Conservation (phyloP, 2,888 invertebrate species). For the Dione vanillae region DNA sequence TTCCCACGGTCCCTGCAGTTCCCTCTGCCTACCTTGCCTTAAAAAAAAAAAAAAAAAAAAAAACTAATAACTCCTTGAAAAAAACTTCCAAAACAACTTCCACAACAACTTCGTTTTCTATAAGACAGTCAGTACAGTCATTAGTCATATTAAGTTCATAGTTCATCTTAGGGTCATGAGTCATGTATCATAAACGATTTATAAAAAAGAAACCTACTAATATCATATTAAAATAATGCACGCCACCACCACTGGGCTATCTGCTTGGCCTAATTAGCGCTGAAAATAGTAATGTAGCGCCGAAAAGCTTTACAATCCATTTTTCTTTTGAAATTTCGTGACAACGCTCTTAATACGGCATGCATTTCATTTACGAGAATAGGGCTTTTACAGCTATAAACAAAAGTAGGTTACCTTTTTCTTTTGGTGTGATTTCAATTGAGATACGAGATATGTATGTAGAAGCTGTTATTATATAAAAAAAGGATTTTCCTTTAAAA, state of each 20-base stretch:
- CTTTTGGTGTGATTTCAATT: not conserved
- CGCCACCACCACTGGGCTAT: not conserved
- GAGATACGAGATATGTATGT: not conserved
- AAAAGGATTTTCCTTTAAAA: too few species aligned
- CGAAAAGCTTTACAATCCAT: conserved; percentile 33
- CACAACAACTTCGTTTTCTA: too few species aligned
- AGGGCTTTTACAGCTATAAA: conserved; percentile 26
- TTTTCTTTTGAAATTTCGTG: conserved; percentile 28
- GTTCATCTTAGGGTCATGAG: too few species aligned
- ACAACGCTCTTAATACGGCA: conserved; percentile 31
- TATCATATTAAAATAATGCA: not conserved
- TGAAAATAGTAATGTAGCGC: conserved; percentile 26
- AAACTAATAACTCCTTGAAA: too few species aligned
- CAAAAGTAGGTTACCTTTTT: conserved; percentile 31
- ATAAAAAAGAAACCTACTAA: not conserved
- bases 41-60: too few species aligned
- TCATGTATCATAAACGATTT: too few species aligned
- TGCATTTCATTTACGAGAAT: conserved; percentile 37
- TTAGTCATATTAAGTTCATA: too few species aligned
- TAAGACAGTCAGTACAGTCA: too few species aligned
- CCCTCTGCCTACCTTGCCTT: too few species aligned
- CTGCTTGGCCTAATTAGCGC: conserved; percentile 34
- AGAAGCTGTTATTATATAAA: not conserved
- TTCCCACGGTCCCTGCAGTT: too few species aligned
- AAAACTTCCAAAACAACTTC: too few species aligned